Percentiles rank a stretch among this genome's conserved stretches.
Conservation (phyloP, 2,113 vertebrate genomes). For the Potamarius usumacintae region DNA sequence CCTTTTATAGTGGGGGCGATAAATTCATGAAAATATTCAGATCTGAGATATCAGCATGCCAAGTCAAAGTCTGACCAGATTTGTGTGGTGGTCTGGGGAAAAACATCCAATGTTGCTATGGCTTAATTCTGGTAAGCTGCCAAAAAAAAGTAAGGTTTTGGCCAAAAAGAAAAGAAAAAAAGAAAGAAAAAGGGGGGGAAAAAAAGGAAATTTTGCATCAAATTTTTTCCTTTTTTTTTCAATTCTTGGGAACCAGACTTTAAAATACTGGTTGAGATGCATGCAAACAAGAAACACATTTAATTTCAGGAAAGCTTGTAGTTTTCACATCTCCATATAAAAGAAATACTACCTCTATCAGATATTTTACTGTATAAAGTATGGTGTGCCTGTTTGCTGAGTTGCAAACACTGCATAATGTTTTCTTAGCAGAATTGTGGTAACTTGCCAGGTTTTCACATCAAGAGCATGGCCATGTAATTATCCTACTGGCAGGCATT, state of each 20-base stretch:
- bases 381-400: neutral
- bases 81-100: neutral
- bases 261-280: constrained; percentile 9
- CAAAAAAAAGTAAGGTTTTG: neutral
- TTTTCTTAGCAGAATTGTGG: neutral
- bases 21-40: neutral
- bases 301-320: neutral
- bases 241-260: neutral
- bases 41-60: neutral
- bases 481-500: neutral
- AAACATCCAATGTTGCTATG: neutral
- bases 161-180: neutral
- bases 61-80: neutral
- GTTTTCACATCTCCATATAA: neutral
- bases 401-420: neutral
- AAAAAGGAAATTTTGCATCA: neutral
- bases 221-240: neutral
- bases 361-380: neutral
- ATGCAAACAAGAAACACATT: neutral
- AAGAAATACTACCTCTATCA: neutral
- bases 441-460: neutral
- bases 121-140: neutral
- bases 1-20: neutral
- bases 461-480: neutral
- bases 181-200: neutral